These are phyloP conservation scores for Sycobia sp. DNA, from an alignment of 1,140 invertebrate species.

Conservation along the genomic window DNA sequence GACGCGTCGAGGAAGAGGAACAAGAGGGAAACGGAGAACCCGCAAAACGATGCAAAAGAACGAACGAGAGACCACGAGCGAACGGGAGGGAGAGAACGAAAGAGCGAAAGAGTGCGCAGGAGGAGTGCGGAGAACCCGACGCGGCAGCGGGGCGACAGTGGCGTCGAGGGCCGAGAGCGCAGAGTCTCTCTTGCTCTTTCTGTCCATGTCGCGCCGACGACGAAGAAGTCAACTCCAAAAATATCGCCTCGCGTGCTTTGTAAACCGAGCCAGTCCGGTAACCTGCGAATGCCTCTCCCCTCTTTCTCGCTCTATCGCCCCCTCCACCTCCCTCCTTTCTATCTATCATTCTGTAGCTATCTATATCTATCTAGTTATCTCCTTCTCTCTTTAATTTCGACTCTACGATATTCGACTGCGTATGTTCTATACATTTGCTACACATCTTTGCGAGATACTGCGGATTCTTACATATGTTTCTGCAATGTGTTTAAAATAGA, in stretches of 20 bases:
- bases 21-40: background rate
- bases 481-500: no score
- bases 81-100: conserved; percentile 1
- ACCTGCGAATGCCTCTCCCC: conserved; percentile 5
- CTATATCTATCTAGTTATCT: no score
- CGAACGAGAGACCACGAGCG: background rate
- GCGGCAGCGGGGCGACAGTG: background rate
- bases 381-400: no score
- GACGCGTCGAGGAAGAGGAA: background rate
- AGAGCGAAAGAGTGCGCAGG: background rate
- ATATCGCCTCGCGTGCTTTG: conserved; percentile 33
- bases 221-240: conserved; percentile 25
- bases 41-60: conserved; percentile 11
- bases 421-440: no score
- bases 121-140: background rate
- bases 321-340: no score
- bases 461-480: no score
- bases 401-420: no score
- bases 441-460: no score
- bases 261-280: conserved; percentile 27
- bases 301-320: background rate
- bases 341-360: no score
- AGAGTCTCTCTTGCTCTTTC: background rate
- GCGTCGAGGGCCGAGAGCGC: background rate
- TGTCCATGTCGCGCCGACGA: background rate